Percentiles rank a stretch among this genome's conserved stretches.
These are phyloP conservation scores for Ctena decussata DNA, from an alignment of 2,888 invertebrate genomes.

Conservation along the genomic window DNA sequence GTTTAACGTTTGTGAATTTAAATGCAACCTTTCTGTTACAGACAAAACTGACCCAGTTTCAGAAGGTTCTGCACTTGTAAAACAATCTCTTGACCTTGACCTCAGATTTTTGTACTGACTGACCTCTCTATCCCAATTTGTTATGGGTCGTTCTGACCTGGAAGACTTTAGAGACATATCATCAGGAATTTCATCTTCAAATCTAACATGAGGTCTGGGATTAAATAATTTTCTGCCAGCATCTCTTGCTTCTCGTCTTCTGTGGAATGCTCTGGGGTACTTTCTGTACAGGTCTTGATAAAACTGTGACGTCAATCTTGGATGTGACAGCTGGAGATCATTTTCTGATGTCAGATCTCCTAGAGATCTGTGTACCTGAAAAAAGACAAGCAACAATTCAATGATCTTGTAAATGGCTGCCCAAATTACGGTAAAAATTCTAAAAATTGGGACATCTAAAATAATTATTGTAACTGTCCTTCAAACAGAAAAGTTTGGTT, in stretches of 20 bases:
- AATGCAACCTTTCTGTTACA: constrained; percentile 46
- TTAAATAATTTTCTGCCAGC: constrained; percentile 63
- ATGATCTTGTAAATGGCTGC: too few species aligned
- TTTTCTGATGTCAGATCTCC: constrained; percentile 51
- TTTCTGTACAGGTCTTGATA: constrained; percentile 64
- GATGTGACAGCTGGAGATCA: constrained; percentile 35
- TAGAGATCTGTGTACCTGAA: constrained; percentile 58
- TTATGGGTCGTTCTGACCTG: constrained; percentile 48
- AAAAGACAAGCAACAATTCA: too few species aligned
- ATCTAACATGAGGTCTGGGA: constrained; percentile 62
- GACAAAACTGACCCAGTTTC: constrained; percentile 62
- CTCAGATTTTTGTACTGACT: constrained; percentile 46
- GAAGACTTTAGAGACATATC: constrained; percentile 24
- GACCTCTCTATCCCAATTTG: constrained; percentile 65
- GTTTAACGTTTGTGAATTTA: constrained; percentile 58
- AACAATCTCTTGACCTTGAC: constrained; percentile 48
- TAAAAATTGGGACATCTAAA: too few species aligned
- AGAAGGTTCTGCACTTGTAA: constrained; percentile 63
- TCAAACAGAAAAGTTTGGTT: too few species aligned
- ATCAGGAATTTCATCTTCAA: constrained; percentile 60
- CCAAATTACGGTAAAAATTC: too few species aligned
- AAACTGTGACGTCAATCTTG: constrained; percentile 59
- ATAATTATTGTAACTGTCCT: too few species aligned
- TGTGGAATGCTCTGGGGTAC: constrained; percentile 69
- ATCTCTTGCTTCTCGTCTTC: constrained; percentile 44